Percentiles rank a stretch among this genome's conserved stretches.
Conservation (phyloP, 2,888 invertebrate genomes). For the Yponomeuta malinellus region DNA sequence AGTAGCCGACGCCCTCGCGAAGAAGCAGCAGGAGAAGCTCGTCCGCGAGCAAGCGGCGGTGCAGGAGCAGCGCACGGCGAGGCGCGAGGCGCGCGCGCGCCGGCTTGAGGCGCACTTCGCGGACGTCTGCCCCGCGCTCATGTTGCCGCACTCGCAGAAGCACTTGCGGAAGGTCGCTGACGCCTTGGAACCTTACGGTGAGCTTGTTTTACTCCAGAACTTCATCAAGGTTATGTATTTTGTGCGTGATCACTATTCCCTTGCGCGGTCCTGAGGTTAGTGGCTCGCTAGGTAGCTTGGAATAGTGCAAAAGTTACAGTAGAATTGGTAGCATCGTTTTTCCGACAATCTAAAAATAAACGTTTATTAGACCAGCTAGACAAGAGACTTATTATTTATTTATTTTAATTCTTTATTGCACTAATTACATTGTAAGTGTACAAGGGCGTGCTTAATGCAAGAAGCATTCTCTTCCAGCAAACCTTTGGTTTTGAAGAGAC, state of each 20-base stretch:
- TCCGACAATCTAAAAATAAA: no score
- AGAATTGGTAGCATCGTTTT: no score
- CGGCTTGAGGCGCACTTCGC: constrained; percentile 68
- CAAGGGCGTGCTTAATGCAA: no score
- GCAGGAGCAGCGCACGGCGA: constrained; percentile 59
- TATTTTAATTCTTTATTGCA: no score
- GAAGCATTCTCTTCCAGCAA: no score
- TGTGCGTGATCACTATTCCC: neutral
- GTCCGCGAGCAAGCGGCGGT: constrained; percentile 54
- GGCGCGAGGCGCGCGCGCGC: constrained; percentile 66
- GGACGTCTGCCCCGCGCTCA: constrained; percentile 65
- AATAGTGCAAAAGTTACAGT: no score
- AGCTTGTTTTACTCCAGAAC: constrained; percentile 8
- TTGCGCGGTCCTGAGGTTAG: no score
- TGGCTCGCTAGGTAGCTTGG: no score
- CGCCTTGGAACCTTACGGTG: constrained; percentile 53
- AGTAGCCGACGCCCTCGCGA: constrained; percentile 33
- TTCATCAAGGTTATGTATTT: neutral
- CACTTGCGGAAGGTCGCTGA: constrained; percentile 56
- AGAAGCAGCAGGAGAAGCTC: constrained; percentile 44
- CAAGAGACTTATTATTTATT: no score
- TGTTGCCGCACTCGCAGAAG: constrained; percentile 73
- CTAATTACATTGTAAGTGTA: no score
- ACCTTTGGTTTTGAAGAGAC: no score
- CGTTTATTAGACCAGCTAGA: no score